These are phyloP conservation scores for Crenichthys baileyi DNA, from an alignment of 2,797 vertebrate genomes.

Conservation along the genomic window DNA sequence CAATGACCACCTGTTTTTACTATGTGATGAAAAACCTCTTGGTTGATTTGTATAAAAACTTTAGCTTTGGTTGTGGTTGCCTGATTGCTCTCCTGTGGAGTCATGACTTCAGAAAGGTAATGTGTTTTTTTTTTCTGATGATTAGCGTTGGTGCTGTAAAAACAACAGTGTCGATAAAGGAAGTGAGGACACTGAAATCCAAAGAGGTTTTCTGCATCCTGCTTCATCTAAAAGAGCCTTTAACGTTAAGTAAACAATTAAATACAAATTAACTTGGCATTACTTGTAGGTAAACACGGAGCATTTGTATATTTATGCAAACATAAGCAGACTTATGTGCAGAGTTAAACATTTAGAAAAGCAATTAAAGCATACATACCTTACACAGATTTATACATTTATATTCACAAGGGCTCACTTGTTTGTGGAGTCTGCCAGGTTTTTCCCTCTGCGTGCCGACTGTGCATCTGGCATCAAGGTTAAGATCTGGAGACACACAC, in stretches of 20 bases:
- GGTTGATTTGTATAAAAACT: constrained; percentile 57
- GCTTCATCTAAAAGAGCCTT: constrained; percentile 31
- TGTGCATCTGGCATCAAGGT: constrained; percentile 73
- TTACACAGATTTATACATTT: constrained; percentile 14
- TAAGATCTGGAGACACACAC: constrained; percentile 72
- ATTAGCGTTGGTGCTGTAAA: constrained; percentile 26
- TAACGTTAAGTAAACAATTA: constrained; percentile 53
- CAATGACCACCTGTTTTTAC: constrained; percentile 73
- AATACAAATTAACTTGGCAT: constrained; percentile 63
- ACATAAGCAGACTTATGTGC: constrained; percentile 50
- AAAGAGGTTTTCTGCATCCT: constrained; percentile 27
- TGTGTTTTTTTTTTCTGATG: constrained; percentile 47
- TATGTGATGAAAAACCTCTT: constrained; percentile 58
- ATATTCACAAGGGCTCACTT: constrained; percentile 38
- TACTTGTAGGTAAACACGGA: constrained; percentile 61
- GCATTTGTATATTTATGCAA: constrained; percentile 53
- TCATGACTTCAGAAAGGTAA: constrained; percentile 51
- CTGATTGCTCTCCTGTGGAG: constrained; percentile 70
- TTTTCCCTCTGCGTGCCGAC: constrained; percentile 65
- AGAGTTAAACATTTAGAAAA: constrained; percentile 36
- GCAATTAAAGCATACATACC: constrained; percentile 41
- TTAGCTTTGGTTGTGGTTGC: constrained; percentile 58
- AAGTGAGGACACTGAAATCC: not conserved
- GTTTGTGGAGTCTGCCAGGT: constrained; percentile 68
- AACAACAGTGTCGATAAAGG: not conserved